Base-by-base conservation (phyloP, 2,888 invertebrate species). In the Tromatobia lineatoria region DNA sequence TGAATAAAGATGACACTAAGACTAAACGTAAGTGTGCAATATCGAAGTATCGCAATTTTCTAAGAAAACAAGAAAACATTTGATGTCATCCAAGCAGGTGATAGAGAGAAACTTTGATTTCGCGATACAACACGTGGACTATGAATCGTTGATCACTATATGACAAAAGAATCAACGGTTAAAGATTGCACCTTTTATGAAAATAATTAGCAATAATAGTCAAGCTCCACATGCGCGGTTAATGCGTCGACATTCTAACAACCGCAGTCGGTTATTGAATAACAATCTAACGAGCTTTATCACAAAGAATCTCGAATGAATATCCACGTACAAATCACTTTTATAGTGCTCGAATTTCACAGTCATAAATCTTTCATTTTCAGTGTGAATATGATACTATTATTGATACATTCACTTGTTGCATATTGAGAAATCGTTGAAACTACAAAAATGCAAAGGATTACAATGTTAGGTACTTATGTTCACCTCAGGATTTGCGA, bases 1-100 rank as follows among this genome's bases (percentile, higher is more conserved):
- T 77, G 66, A 67, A 57, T 67, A 77, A 66, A 77, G 45, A 69
- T 23, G 50, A 74, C 18, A 61, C 38, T n/a, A 20, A n/a, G 10
- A 20, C 34, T 42, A 10, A 10, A 20, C 15, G 52, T 42, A 52
- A 71, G 54, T 18, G 52, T 50, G 6, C 47, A 15, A 52, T 8
- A n/a, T 52, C 52, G 10, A 52, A 20, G 15, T 4, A 1, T 61
- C 34, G 34, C 18, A 34, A n/a, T 59, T n/a, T 34, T 74, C 61
- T 50, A 2, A 34, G 74, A 75, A 34, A 61, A 23, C 38, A 50
- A 18, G 42, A 64, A n/a, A 71, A 23, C 15, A 29, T 57, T 70
- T 7, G 20, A 54, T 42, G 1, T 54, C 25, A 38, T 10, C 11
- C 45, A 20, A 15, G 47, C 29, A 54, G 42, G 25, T 45, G 71